These are phyloP conservation scores for Xestia c-nigrum DNA, from an alignment of 2,888 invertebrate species.

Conservation along the genomic window DNA sequence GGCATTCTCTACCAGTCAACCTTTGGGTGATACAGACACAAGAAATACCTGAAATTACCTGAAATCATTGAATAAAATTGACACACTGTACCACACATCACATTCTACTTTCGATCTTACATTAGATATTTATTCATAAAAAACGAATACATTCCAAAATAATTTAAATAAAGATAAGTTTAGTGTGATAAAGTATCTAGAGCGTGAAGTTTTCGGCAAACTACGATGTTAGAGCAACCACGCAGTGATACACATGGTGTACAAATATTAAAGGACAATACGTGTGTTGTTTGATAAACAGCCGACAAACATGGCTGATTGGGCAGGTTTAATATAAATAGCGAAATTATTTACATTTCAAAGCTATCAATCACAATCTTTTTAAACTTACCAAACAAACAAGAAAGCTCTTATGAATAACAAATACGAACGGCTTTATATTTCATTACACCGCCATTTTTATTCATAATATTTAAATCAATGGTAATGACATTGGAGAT, in stretches of 20 bases:
- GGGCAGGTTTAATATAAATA: background rate
- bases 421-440: constrained; percentile 26
- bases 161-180: constrained; percentile 14
- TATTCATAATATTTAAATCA: constrained; percentile 53
- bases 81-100: background rate
- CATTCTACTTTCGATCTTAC: background rate
- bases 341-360: background rate
- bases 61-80: background rate
- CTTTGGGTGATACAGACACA: too few relatives aligned
- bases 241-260: background rate
- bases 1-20: too few relatives aligned
- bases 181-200: constrained; percentile 28
- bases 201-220: constrained; percentile 35
- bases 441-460: constrained; percentile 39
- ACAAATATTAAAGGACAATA: background rate
- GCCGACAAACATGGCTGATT: background rate
- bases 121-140: background rate
- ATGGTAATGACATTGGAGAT: constrained; percentile 40
- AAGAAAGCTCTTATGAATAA: constrained; percentile 37
- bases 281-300: background rate
- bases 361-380: constrained; percentile 15
- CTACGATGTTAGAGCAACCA: constrained; percentile 4
- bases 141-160: background rate
- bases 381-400: constrained; percentile 30
- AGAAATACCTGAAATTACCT: too few relatives aligned